Evolutionary conservation across 2,797 vertebrate species (phyloP).

Genomic region (Pelodytes ibericus): DNA sequence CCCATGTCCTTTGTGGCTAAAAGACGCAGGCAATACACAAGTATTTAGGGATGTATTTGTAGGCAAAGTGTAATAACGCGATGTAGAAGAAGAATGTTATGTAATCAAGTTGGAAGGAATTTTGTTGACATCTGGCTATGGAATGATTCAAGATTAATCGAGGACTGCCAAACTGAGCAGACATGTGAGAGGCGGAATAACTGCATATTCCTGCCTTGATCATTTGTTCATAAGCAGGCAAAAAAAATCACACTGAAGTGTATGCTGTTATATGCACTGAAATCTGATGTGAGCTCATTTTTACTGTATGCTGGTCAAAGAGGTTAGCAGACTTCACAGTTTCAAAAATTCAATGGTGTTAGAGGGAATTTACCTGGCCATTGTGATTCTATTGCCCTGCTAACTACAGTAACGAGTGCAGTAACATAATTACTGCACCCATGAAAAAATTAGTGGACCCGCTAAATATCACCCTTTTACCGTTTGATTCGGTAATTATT

Average conservation of each 20-base stretch:
- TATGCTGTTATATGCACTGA: background rate
- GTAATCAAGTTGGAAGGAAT: slow-evolving; percentile 48
- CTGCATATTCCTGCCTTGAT: slow-evolving; percentile 8
- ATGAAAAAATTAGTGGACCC: too few relatives aligned
- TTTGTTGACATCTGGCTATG: slow-evolving; percentile 57
- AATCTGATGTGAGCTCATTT: too few relatives aligned
- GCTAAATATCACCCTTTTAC: too few relatives aligned
- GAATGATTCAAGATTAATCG: slow-evolving; percentile 42
- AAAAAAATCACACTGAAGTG: too few relatives aligned
- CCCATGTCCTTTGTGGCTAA: background rate
- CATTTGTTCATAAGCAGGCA: slow-evolving; percentile 6
- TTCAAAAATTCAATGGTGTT: too few relatives aligned
- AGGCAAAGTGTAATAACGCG: background rate
- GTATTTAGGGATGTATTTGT: slow-evolving; percentile 36
- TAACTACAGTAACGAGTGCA: too few relatives aligned
- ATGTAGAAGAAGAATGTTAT: slow-evolving; percentile 45
- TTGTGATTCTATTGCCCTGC: too few relatives aligned
- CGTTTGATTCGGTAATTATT: too few relatives aligned
- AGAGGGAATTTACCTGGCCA: too few relatives aligned
- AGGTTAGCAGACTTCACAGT: too few relatives aligned
- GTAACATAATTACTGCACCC: too few relatives aligned
- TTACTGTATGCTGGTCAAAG: too few relatives aligned
- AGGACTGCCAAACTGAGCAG: slow-evolving; percentile 32
- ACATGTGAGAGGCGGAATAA: slow-evolving; percentile 23
- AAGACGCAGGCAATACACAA: slow-evolving; percentile 16